phyloP scores from a whole-genome alignment of 2,113 vertebrate species.

The Chionis minor region DNA sequence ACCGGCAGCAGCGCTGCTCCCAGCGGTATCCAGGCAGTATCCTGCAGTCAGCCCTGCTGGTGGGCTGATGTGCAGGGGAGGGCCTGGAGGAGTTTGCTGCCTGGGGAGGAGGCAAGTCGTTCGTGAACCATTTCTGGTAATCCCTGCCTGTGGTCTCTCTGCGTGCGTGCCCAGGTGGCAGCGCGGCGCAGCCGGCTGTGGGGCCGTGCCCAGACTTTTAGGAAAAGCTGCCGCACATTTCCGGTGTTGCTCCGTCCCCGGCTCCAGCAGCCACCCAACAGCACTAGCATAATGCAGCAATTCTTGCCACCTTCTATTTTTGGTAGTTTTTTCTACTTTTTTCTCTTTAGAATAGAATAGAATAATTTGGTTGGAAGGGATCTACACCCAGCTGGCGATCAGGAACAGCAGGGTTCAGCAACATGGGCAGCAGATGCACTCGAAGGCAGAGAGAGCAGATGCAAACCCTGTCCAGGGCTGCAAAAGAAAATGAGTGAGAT shows the following conservation, averaged over 20 bases:
- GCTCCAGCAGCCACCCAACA: background rate
- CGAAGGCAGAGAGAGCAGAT: background rate
- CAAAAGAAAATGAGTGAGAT: background rate
- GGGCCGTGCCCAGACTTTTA: background rate
- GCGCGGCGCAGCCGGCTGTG: rapidly evolving
- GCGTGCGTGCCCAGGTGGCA: rapidly evolving
- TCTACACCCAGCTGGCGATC: background rate
- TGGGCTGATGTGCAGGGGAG: too few relatives aligned
- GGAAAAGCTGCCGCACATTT: background rate
- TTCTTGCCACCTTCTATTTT: background rate
- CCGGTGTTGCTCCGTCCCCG: background rate
- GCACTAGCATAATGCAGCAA: background rate
- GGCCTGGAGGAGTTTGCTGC: background rate
- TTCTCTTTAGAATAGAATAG: background rate
- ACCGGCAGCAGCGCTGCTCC: rapidly evolving
- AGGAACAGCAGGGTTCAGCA: background rate
- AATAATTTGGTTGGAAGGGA: background rate
- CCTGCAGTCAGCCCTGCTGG: rapidly evolving
- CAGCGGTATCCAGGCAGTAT: background rate
- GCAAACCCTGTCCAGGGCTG: background rate
- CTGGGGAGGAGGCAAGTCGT: background rate
- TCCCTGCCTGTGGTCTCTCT: rapidly evolving
- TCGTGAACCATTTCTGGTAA: background rate
- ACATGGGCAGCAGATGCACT: background rate
- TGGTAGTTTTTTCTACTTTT: background rate